Percentiles rank a stretch among this genome's conserved stretches.
phyloP scores from a whole-genome alignment of 2,797 vertebrate genomes.

The Bovichtus variegatus region DNA sequence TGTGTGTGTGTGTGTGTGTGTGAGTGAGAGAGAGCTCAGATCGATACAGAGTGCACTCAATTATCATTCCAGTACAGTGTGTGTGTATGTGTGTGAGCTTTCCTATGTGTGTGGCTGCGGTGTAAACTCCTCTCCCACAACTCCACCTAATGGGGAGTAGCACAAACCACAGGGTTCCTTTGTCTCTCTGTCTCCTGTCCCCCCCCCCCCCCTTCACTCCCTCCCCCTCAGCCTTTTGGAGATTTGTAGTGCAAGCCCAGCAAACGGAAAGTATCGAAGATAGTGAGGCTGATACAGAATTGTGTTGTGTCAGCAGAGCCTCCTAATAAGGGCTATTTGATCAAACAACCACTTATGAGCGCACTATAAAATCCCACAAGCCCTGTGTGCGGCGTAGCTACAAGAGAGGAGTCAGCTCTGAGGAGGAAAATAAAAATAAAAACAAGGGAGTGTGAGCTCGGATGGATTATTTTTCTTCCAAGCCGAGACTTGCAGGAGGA shows the following conservation, averaged over 20 bases:
- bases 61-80: constrained; percentile 77
- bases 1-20: constrained; percentile 8
- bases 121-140: constrained; percentile 68
- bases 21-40: constrained; percentile 50
- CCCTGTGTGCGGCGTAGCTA: constrained; percentile 45
- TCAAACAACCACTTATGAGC: constrained; percentile 74
- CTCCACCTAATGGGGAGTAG: constrained; percentile 74
- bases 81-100: constrained; percentile 41
- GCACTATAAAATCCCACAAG: constrained; percentile 47
- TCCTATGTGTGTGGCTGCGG: constrained; percentile 52
- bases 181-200: constrained; percentile 53
- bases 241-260: constrained; percentile 62
- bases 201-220: constrained; percentile 22
- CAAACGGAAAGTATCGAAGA: constrained; percentile 56
- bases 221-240: constrained; percentile 42
- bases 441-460: constrained; percentile 21
- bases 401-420: constrained; percentile 31
- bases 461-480: constrained; percentile 41
- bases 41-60: constrained; percentile 79
- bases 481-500: constrained; percentile 53
- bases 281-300: constrained; percentile 53
- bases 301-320: constrained; percentile 67
- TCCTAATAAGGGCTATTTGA: constrained; percentile 78
- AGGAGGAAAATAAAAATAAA: constrained; percentile 20
- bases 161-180: constrained; percentile 63